phyloP scores from a whole-genome alignment of 2,797 vertebrate species.

The Tangara arthus region DNA sequence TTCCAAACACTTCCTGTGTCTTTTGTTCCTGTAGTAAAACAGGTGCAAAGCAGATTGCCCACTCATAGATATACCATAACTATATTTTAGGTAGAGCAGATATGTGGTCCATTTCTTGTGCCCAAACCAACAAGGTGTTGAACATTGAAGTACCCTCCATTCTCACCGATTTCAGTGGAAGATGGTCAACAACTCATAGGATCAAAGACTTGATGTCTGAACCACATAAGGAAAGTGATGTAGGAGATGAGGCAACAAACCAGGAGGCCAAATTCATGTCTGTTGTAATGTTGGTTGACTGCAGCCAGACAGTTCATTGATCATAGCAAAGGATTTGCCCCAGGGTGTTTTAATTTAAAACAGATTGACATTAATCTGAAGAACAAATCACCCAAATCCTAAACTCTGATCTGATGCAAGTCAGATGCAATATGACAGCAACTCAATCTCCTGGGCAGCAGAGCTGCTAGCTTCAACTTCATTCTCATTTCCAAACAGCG shows the following conservation, averaged over 20 bases:
- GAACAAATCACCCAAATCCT: conserved; percentile 63
- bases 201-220: conserved; percentile 26
- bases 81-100: conserved; percentile 11
- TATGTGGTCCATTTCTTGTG: not conserved
- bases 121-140: not conserved
- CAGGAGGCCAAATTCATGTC: conserved; percentile 49
- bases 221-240: conserved; percentile 16
- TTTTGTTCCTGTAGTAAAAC: conserved; percentile 65
- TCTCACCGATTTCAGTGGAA: conserved; percentile 1
- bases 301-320: conserved; percentile 66
- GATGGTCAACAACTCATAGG: not conserved
- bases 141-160: not conserved
- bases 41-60: conserved; percentile 61
- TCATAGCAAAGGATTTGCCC: conserved; percentile 59
- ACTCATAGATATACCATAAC: not conserved
- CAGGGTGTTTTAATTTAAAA: conserved; percentile 67
- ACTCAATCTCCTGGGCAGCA: conserved; percentile 59
- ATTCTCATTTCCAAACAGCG: not conserved
- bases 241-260: conserved; percentile 31
- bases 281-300: conserved; percentile 59
- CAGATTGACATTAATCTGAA: conserved; percentile 66
- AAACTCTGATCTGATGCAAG: conserved; percentile 64
- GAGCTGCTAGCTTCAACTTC: conserved; percentile 36
- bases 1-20: conserved; percentile 45
- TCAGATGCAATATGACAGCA: conserved; percentile 65